These are phyloP conservation scores for Pteria penguin DNA, from an alignment of 2,888 invertebrate species.

Conservation along the genomic window DNA sequence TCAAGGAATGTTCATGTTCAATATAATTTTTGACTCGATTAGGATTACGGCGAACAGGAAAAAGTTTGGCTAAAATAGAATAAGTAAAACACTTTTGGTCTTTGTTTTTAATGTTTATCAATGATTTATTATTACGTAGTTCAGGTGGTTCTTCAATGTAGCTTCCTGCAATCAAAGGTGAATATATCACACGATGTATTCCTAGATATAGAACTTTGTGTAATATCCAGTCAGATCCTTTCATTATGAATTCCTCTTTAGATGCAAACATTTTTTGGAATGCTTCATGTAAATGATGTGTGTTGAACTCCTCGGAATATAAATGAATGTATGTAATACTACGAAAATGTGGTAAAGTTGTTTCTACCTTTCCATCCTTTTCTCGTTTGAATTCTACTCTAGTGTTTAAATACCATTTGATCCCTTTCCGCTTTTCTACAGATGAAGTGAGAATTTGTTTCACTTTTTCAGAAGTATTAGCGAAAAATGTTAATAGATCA, in stretches of 20 bases:
- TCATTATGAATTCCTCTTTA: slow-evolving; percentile 48
- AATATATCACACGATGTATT: too few species aligned
- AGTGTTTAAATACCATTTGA: slow-evolving; percentile 45
- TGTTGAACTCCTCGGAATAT: slow-evolving; percentile 18
- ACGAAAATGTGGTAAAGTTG: slow-evolving; percentile 31
- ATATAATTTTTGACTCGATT: slow-evolving; percentile 32
- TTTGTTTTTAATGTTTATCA: slow-evolving; percentile 7
- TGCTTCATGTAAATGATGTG: slow-evolving; percentile 36
- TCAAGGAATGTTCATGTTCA: slow-evolving; percentile 25
- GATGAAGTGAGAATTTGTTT: too few species aligned
- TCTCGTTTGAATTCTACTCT: slow-evolving; percentile 42
- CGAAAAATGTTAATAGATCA: neutral
- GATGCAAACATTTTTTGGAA: slow-evolving; percentile 49
- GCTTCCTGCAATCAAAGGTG: slow-evolving; percentile 43
- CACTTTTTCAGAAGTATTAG: too few species aligned
- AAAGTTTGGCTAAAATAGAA: slow-evolving; percentile 12
- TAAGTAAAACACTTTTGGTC: too few species aligned
- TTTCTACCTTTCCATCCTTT: slow-evolving; percentile 6
- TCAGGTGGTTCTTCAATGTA: slow-evolving; percentile 20
- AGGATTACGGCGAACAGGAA: slow-evolving; percentile 10
- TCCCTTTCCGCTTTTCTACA: slow-evolving; percentile 5
- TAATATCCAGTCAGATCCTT: slow-evolving; percentile 45
- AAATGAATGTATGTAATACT: slow-evolving; percentile 24
- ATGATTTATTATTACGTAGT: neutral
- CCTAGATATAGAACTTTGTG: too few species aligned